phyloP scores from a whole-genome alignment of 2,888 invertebrate genomes.

The Eurois occulta region DNA sequence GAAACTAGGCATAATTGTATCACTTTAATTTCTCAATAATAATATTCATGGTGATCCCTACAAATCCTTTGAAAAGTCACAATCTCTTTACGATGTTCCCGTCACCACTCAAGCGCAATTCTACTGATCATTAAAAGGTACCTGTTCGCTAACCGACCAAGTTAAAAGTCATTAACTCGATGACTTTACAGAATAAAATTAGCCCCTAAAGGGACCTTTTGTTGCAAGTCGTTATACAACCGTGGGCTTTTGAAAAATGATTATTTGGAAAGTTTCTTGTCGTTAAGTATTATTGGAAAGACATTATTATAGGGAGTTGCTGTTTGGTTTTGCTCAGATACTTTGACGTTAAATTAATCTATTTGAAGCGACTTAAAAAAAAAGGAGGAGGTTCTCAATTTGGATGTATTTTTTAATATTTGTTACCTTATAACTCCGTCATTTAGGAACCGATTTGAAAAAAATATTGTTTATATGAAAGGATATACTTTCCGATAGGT shows the following conservation, averaged over 20 bases:
- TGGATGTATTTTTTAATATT: too few relatives aligned
- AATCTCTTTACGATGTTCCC: neutral
- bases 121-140: slow-evolving; percentile 46
- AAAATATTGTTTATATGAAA: too few relatives aligned
- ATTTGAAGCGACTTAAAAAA: neutral
- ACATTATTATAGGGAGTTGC: slow-evolving; percentile 40
- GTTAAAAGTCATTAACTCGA: slow-evolving; percentile 65
- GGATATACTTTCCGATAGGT: too few relatives aligned
- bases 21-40: neutral
- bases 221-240: slow-evolving; percentile 60
- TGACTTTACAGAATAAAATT: slow-evolving; percentile 66
- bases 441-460: too few relatives aligned
- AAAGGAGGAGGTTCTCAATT: too few relatives aligned
- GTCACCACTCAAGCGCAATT: slow-evolving; percentile 20
- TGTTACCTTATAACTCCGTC: too few relatives aligned
- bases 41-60: neutral
- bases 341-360: slow-evolving; percentile 16
- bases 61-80: slow-evolving; percentile 15
- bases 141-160: slow-evolving; percentile 54
- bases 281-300: slow-evolving; percentile 73
- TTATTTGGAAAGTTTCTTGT: slow-evolving; percentile 78
- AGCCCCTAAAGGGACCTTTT: slow-evolving; percentile 45
- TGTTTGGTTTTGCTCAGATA: neutral
- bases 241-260: slow-evolving; percentile 77
- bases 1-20: neutral